Base-by-base conservation (phyloP, 1,140 invertebrate species). In the Halyomorpha halys region DNA sequence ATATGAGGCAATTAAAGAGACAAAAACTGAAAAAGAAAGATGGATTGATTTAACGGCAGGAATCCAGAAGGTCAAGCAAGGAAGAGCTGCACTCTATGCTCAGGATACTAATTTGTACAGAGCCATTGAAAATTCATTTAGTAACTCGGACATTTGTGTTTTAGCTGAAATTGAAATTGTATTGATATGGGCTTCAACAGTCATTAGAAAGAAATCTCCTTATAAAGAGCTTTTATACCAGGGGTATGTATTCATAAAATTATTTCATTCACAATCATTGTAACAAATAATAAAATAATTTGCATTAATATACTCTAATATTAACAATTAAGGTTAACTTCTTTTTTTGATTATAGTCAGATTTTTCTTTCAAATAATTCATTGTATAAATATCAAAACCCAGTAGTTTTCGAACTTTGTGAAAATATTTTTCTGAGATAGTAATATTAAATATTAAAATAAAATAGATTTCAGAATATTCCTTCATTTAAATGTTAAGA, bases 221-320 rank as follows among this genome's bases (percentile, higher is more conserved):
- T 64, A 39, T 39, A 56, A 44, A 45, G 63, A 64, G 16, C 51
- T 64, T 25, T 9, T 59, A 9, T 59, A 64, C 53, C 56, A 59
- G 18, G 63, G 51, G 63, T 64, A 39, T 15, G 9, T 23, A 27
- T 13, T 11, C 11, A 13, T 1, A 39, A 11, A 11, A 6, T 39
- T 39, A 6, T 11, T 39, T 39, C 13, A 39, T 39, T 39, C 11
- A 6, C 13, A 39, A 39, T 30, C 8, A 13, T 1, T 11, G 5
- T 11, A 39, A 39, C 5, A 39, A 39, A 39, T 6, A 3, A 11
- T 39, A 11, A 39, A 39, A 39, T 39, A 6, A 1, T 39, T 39
- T 6, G 6, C 11, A 39, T 39, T 13, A 39, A 13, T 39, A n/a
- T n/a, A n/a, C n/a, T n/a, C n/a, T n/a, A n/a, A n/a, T n/a, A n/a